Base-by-base conservation (phyloP, 2,888 invertebrate species). In the Psococerastis gibbosa region DNA sequence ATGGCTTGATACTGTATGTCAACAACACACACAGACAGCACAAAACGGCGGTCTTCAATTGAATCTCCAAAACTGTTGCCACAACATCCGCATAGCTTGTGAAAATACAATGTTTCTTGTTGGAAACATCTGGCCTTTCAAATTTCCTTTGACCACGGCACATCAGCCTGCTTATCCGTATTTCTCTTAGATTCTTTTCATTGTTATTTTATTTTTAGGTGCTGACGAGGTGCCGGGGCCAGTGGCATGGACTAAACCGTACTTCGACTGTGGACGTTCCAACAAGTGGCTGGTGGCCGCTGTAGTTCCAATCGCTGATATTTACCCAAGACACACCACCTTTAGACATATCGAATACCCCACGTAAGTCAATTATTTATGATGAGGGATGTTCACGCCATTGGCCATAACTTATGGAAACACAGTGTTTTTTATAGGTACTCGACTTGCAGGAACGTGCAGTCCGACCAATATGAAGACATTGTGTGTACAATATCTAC, bases 251-350 rank as follows among this genome's bases (percentile, higher is more conserved):
- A 91, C 89, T 1, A 69, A 79, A 46, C 95, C 95, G 0, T 97
- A 95, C 60, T 97, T 88, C 60, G 95, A 97, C 66, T 97, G 95
- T 59, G 88, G 85, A 3, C 68, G 92, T 49, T 81, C 92, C 1
- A 92, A 95, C 62, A 83, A 91, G 57, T 97, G 97, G 97, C 66
- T 95, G 27, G 81, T 95, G 6, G 84, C 81, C 18, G 94, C 92
- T 1, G 84, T 91, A 2, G 83, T 88, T 17, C 95, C 95, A 0
- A 82, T 97, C 32, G 89, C 89, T 3, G 97, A 97, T 58, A 88
- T 92, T 51, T 92, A 83, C 63, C 94, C 94, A 0, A 68, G 91
- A 11, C 91, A 92, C 58, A 92, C 91, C 2, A 79, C 83, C 51
- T 92, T 84, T 60, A 71, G 91, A 56, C 91, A 92, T 58, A 75